phyloP scores from a whole-genome alignment of 2,888 invertebrate genomes.

The Orthonychiurus folsomi region DNA sequence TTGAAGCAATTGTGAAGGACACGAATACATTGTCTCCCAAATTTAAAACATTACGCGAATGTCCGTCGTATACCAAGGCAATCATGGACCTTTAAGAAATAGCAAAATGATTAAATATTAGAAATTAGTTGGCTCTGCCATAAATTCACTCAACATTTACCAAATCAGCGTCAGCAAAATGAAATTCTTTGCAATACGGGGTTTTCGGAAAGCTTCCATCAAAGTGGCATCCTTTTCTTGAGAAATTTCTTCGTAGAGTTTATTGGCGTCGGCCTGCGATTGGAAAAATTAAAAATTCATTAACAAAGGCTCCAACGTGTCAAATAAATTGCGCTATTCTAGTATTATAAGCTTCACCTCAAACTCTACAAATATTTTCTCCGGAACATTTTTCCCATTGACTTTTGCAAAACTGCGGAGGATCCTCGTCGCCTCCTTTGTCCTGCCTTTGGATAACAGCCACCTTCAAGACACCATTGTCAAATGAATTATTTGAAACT shows the following conservation, averaged over 20 bases:
- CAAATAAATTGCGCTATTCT: no score
- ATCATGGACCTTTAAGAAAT: conserved; percentile 59
- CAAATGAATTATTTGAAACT: conserved; percentile 5
- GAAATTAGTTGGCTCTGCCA: not conserved
- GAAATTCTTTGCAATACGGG: conserved; percentile 64
- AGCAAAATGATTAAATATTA: conserved; percentile 10
- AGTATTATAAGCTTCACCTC: conserved; percentile 49
- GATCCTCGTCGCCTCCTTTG: conserved; percentile 67
- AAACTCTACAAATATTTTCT: conserved; percentile 64
- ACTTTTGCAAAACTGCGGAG: conserved; percentile 69
- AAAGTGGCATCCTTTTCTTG: conserved; percentile 60
- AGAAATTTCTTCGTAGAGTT: conserved; percentile 29
- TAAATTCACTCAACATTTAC: conserved; percentile 44
- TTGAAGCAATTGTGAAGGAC: conserved; percentile 53
- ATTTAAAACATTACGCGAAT: conserved; percentile 64
- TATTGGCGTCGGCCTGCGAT: conserved; percentile 55
- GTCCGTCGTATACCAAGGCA: conserved; percentile 76
- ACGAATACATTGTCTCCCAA: conserved; percentile 15
- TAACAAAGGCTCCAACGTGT: no score
- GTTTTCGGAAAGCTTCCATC: conserved; percentile 68
- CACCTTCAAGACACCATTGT: conserved; percentile 52
- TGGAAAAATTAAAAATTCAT: no score
- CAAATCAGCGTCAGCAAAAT: conserved; percentile 71
- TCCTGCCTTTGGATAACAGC: conserved; percentile 75
- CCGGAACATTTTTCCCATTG: conserved; percentile 65